Evolutionary conservation across 2,888 invertebrate genomes (phyloP).

Genomic region (Sepioteuthis lessoniana): DNA sequence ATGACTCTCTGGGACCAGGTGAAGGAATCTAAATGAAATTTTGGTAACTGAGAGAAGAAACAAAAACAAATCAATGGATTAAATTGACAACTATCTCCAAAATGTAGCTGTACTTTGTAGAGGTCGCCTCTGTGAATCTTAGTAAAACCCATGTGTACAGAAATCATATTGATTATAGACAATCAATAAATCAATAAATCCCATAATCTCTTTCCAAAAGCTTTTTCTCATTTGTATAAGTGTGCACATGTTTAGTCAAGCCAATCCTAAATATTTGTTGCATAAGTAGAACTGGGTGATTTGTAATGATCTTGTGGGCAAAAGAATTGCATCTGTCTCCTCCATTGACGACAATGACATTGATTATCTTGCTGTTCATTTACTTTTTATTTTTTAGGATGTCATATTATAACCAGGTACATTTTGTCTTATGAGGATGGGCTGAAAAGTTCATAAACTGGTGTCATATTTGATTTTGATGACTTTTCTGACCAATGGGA

Average conservation of each 20-base stretch:
- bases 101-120: background rate
- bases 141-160: background rate
- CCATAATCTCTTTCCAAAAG: constrained; percentile 16
- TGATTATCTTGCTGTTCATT: too few species aligned
- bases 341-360: too few species aligned
- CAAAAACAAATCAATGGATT: background rate
- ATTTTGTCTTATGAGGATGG: too few species aligned
- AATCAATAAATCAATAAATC: constrained; percentile 20
- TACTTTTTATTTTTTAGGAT: too few species aligned
- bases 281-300: background rate
- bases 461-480: too few species aligned
- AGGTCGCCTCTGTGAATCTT: background rate
- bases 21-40: background rate
- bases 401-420: too few species aligned
- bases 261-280: background rate
- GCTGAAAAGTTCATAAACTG: too few species aligned
- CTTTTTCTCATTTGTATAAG: background rate
- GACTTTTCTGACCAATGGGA: too few species aligned
- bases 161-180: background rate
- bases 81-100: background rate
- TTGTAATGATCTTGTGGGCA: background rate
- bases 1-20: background rate
- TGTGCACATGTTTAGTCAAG: background rate
- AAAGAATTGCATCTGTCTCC: background rate
- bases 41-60: background rate